These are phyloP conservation scores for Bombus consobrinus DNA, from an alignment of 1,140 invertebrate species.

Conservation along the genomic window DNA sequence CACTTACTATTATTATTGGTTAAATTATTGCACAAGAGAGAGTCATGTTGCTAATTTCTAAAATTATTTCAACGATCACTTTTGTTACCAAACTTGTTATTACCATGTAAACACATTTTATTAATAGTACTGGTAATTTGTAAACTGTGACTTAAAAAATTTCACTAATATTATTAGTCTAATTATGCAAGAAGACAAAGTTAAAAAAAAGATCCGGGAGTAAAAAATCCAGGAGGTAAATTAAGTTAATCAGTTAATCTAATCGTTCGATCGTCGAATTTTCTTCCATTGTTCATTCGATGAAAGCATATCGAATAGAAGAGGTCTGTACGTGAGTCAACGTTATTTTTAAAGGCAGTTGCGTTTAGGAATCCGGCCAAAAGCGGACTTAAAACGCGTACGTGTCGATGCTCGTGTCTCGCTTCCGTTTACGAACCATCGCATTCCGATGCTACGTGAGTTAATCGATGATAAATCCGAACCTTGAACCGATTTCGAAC, in stretches of 20 bases:
- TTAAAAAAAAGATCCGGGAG: no score
- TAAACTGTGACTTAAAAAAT: no score
- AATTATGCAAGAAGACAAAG: background rate
- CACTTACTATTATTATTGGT: no score
- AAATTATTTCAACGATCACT: no score
- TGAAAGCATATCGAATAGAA: background rate
- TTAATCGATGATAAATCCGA: conserved; percentile 37
- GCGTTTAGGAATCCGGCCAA: background rate
- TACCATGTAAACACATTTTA: no score
- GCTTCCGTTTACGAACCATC: conserved; percentile 31
- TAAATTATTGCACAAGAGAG: no score
- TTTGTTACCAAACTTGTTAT: no score
- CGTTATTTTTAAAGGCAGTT: conserved; percentile 17
- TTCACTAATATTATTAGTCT: no score
- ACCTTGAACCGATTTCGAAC: conserved; percentile 73
- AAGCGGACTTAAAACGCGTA: background rate
- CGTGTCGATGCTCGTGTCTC: background rate
- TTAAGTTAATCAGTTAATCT: background rate
- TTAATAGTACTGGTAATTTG: no score
- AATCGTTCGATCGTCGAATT: background rate
- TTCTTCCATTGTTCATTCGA: background rate
- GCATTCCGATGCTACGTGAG: conserved; percentile 27
- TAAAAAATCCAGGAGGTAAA: background rate
- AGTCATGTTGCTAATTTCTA: no score
- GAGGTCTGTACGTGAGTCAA: background rate